Percentiles rank a stretch among this genome's conserved stretches.
phyloP scores from a whole-genome alignment of 2,888 invertebrate species.

The Drosophila incognita region DNA sequence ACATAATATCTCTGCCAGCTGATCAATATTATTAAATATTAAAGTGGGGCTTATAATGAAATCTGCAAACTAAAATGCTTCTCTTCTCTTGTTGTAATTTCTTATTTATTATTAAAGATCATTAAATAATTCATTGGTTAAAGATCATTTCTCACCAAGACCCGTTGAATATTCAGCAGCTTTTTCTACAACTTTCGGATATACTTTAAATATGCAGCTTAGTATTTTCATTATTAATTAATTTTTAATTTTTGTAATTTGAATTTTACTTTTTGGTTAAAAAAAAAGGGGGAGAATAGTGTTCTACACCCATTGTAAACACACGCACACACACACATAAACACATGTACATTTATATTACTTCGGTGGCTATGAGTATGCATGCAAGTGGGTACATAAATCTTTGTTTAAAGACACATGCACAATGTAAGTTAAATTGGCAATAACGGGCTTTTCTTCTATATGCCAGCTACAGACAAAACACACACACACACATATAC shows the following conservation, averaged over 20 bases:
- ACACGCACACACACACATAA: background rate
- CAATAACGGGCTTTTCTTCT: constrained; percentile 80
- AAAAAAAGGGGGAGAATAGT: background rate
- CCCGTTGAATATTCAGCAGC: too few species aligned
- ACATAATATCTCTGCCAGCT: background rate
- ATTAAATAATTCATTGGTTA: background rate
- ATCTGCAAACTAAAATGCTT: background rate
- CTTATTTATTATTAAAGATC: background rate
- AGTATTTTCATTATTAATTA: background rate
- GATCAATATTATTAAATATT: too few species aligned
- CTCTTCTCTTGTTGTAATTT: background rate
- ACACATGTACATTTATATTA: constrained; percentile 12
- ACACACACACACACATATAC: constrained; percentile 9
- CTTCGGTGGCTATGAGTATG: constrained; percentile 56
- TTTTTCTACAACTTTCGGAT: background rate
- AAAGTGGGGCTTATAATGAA: too few species aligned
- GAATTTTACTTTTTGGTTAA: background rate
- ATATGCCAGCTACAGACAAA: constrained; percentile 65
- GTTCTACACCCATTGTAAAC: constrained; percentile 1
- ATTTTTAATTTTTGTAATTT: background rate
- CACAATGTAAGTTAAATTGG: constrained; percentile 80
- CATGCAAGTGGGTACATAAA: constrained; percentile 81
- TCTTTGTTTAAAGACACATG: constrained; percentile 79
- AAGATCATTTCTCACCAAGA: background rate
- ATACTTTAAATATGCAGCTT: background rate